A percentile compares a stretch with the other conserved stretches of the same genome.
These are phyloP conservation scores for Eublepharis macularius DNA, from an alignment of 2,113 vertebrate genomes.

Conservation along the genomic window DNA sequence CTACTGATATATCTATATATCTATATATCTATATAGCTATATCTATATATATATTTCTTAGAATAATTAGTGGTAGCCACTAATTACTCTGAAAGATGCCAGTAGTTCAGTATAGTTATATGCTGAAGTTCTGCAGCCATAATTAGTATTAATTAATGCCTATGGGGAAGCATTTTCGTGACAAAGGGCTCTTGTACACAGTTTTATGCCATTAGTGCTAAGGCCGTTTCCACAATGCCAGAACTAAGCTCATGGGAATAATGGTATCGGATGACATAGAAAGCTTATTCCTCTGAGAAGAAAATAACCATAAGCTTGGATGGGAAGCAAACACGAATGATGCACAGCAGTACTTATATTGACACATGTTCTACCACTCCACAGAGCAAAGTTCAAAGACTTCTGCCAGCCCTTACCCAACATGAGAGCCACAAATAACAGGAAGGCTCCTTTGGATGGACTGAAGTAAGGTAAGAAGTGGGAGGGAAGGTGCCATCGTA, in stretches of 20 bases:
- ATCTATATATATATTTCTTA: not conserved
- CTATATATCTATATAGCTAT: too few species aligned
- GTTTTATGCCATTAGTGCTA: not conserved
- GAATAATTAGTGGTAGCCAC: not conserved
- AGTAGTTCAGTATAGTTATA: not conserved
- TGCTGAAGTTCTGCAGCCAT: not conserved
- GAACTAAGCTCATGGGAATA: not conserved
- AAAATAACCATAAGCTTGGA: not conserved
- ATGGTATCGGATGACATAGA: not conserved
- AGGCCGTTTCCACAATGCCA: not conserved
- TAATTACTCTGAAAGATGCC: not conserved
- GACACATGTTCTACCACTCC: too few species aligned
- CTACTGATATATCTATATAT: not conserved
- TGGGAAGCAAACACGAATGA: not conserved
- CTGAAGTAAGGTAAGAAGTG: too few species aligned
- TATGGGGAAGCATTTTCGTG: not conserved
- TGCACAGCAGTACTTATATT: too few species aligned
- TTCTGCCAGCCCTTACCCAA: too few species aligned
- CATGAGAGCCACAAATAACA: too few species aligned
- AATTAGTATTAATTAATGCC: conserved; percentile 1
- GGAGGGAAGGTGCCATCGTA: too few species aligned
- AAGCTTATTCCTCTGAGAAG: not conserved
- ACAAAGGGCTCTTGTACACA: not conserved
- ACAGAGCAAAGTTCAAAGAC: too few species aligned
- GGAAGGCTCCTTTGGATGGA: too few species aligned